phyloP scores from a whole-genome alignment of 2,888 invertebrate genomes.

The Polyploca ridens region DNA sequence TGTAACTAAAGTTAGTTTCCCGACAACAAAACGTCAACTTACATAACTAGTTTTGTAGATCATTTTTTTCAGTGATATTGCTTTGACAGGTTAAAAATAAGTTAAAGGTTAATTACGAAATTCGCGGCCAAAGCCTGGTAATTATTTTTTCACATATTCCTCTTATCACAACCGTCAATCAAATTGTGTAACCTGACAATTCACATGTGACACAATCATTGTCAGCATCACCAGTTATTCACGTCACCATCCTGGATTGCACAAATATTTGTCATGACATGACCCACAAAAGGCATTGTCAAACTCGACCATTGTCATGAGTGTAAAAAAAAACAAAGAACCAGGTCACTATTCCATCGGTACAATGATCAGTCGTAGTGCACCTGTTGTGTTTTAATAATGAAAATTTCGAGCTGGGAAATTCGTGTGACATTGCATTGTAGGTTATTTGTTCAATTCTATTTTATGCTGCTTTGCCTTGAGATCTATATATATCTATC shows the following conservation, averaged over 20 bases:
- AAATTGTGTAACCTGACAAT: constrained; percentile 1
- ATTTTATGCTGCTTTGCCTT: neutral
- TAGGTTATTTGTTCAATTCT: neutral
- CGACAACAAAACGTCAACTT: too few species aligned
- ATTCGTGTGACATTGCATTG: neutral
- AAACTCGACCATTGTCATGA: constrained; percentile 9
- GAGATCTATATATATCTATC: too few species aligned
- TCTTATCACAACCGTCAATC: neutral
- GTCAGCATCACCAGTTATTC: neutral
- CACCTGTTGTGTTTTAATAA: constrained; percentile 9
- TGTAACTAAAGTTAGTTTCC: too few species aligned
- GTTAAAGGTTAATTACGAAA: neutral
- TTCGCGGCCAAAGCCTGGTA: neutral
- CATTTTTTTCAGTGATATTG: too few species aligned
- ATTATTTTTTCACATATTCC: neutral
- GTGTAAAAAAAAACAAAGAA: constrained; percentile 14
- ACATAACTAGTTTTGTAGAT: too few species aligned
- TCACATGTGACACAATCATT: neutral
- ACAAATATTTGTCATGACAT: constrained; percentile 5
- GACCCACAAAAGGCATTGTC: constrained; percentile 12
- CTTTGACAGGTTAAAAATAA: too few species aligned
- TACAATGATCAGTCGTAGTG: neutral
- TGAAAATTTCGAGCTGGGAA: neutral
- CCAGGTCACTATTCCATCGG: constrained; percentile 16
- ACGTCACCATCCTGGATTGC: neutral